Base-by-base conservation (phyloP, 2,113 vertebrate species). In the Pelecanoides urinatrix region DNA sequence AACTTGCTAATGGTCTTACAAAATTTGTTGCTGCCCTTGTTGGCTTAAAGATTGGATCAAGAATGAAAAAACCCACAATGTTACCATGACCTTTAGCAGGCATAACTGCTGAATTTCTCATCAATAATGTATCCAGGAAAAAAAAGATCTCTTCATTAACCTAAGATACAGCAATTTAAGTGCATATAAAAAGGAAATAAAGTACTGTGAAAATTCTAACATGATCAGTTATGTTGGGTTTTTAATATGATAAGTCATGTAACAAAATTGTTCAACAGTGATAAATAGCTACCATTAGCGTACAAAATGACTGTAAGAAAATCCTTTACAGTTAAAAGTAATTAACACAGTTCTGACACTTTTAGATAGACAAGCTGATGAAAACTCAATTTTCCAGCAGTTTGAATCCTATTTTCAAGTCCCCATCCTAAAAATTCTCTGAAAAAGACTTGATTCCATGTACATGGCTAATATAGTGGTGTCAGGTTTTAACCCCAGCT, bases 21-120 rank as follows among this genome's bases (percentile, higher is more conserved):
- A 70, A 89, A 74, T 76, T 66, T 88, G 17, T 68, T 77, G 4
- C 18, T 72, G 23, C 30, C 9, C 9, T 79, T 40, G 7, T 71
- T 85, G 82, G 25, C 58, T 81, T 73, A 58, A 78, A 88, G 67
- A 92, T 36, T 86, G 13, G 5, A 84, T 87, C 10, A 91, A 88
- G 70, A 74, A 89, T 49, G 15, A 44, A 91, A 94, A 82, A 66
- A 14, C 1, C n/a, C n/a, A 23, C 34, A 40, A 22, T 30, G 25
- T 38, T 92, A 47, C 26, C 12, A 17, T 75, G 55, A 91, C 26
- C 47, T 96, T 96, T 88, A 73, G 50, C 49, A 89, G 29, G 53
- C 13, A 55, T 66, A 89, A 58, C 30, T 59, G 5, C 34, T 73
- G 71, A 90, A 32, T 73, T 73, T 75, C 70, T 84, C 49, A 94